Evolutionary conservation across 2,888 invertebrate species (phyloP), one percentile per base, ranked within the genome.

Genomic region (Iselma pallidipennis): DNA sequence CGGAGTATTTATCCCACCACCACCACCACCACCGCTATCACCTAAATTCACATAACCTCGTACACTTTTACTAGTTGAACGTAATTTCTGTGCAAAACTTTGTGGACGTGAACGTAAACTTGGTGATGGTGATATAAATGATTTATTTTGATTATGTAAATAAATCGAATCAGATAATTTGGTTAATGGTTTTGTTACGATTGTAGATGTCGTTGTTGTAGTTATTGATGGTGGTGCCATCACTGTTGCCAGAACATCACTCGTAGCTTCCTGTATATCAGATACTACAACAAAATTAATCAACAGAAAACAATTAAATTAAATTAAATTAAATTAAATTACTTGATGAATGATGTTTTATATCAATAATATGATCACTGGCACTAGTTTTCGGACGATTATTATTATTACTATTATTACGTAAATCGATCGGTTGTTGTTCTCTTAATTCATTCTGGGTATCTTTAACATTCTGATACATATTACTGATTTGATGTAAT

Each of bases 391-490:
- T 81, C 2, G 80, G 74, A 73, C 74, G 77, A 64, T n/a, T n/a
- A n/a, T n/a, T n/a, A n/a, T n/a, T n/a, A n/a, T n/a, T n/a, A n/a
- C n/a, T n/a, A n/a, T n/a, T n/a, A n/a, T n/a, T n/a, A n/a, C 78
- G 78, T 67, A 78, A 80, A 74, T 81, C 81, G 1, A 77, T 77
- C 0, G 85, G 83, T 54, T 85, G 87, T 68, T 92, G 91, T 71
- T 91, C 91, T 69, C 92, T 90, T 61, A 97, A 84, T 76, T 96
- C 96, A 71, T 91, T 90, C 78, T 95, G 94, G 0, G 96, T 96
- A 78, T 96, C 95, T 78, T 95, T 94, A 1, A 97, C 95, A 80
- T 96, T 97, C 82, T 96, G 95, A 82, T 96, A 96, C 96, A 98
- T 96, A 76, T 95, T 96, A 75, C 93, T 94, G 76, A 98, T 96